Percentiles rank a stretch among this genome's conserved stretches.
Evolutionary conservation across 2,888 invertebrate genomes (phyloP).

Genomic region (Macrosoma leucophasiata): DNA sequence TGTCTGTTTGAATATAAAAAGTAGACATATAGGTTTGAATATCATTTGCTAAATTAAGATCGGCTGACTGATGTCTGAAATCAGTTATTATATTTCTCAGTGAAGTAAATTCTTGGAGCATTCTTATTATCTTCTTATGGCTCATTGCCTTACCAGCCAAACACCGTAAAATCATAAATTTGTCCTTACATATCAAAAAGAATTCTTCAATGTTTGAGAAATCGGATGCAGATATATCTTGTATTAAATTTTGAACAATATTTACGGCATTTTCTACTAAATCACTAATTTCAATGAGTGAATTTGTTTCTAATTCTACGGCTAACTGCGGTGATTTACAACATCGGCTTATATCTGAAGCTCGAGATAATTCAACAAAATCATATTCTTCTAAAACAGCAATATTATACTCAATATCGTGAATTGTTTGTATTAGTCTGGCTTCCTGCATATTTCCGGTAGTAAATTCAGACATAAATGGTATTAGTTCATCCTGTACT

Average conservation of each 20-base stretch:
- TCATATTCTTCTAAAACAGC: slow-evolving; percentile 55
- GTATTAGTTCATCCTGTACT: slow-evolving; percentile 51
- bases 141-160: slow-evolving; percentile 44
- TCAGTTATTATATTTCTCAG: slow-evolving; percentile 39
- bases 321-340: slow-evolving; percentile 40
- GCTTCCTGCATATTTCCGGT: slow-evolving; percentile 43
- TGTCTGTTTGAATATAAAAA: slow-evolving; percentile 42
- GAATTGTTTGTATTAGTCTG: slow-evolving; percentile 47
- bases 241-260: slow-evolving; percentile 40
- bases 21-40: slow-evolving; percentile 35
- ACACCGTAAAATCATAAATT: slow-evolving; percentile 47
- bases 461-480: slow-evolving; percentile 38
- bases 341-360: slow-evolving; percentile 43
- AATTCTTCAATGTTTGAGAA: slow-evolving; percentile 50
- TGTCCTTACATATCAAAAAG: slow-evolving; percentile 46
- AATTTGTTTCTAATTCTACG: slow-evolving; percentile 43
- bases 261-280: slow-evolving; percentile 45
- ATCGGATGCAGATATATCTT: slow-evolving; percentile 40
- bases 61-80: slow-evolving; percentile 37
- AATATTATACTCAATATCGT: slow-evolving; percentile 53
- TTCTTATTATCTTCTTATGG: slow-evolving; percentile 52
- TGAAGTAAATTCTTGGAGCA: slow-evolving; percentile 50
- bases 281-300: slow-evolving; percentile 43
- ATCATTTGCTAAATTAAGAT: slow-evolving; percentile 38
- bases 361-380: slow-evolving; percentile 48